Base-by-base conservation (phyloP, 2,797 vertebrate species). In the Labeo calbasu region DNA sequence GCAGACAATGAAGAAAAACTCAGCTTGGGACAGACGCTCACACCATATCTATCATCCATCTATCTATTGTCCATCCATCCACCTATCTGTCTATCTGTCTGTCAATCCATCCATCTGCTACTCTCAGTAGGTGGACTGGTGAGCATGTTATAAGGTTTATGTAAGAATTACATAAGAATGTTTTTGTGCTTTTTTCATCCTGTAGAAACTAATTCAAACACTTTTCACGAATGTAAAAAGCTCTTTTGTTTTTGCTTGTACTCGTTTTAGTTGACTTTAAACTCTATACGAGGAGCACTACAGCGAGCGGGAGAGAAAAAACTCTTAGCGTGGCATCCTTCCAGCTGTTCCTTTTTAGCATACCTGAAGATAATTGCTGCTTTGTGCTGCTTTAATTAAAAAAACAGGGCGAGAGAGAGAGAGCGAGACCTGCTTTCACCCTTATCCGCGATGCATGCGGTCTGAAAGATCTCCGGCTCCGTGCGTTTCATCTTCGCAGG, bases 141-240 rank as follows among this genome's bases (percentile, higher is more conserved):
- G 65, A 21, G 10, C 10, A 13, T 1, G 17, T 68, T 71, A 23
- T 72, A 23, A 72, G 70, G 70, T 72, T 51, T 72, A 28, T 72
- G 23, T 51, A 9, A 23, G 8, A 63, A 28, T 25, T 1, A 28
- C 7, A 2, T 46, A 46, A 46, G 32, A 40, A 40, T 68, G 9
- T 40, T 21, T 68, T 9, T 69, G 66, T 69, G 68, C 40, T 76
- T 57, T 23, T 57, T 43, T 59, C 7, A 40, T 59, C 19, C 19
- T 10, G 12, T 17, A 23, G 19, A 59, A 5, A 43, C 5, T 1
- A 12, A 40, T n/a, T 76, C 13, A 57, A 76, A 63, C 61, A 63
- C 32, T 40, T 90, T 92, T 90, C 88, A 90, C 89, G 87, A 79
- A 89, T 73, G 85, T 51, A 89, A 91, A 71, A 92, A 69, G 25